These are phyloP conservation scores for Sphaerophoria taeniata DNA, from an alignment of 2,888 invertebrate genomes.

Conservation along the genomic window DNA sequence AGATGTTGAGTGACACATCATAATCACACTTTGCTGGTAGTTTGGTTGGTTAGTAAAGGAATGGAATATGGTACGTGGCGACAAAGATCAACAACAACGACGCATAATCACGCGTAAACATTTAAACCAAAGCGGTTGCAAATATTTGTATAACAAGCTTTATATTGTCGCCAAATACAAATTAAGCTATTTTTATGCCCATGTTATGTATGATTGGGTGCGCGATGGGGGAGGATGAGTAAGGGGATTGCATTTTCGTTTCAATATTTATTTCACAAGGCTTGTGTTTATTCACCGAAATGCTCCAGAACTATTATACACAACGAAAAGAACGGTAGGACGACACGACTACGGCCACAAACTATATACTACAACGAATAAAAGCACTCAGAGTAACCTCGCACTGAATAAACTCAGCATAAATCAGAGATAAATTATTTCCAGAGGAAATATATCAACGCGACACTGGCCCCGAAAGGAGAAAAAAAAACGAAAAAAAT, in stretches of 20 bases:
- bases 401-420: conserved; percentile 56
- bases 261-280: conserved; percentile 19
- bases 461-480: conserved; percentile 12
- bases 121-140: background rate
- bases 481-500: conserved; percentile 13
- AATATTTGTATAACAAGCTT: conserved; percentile 56
- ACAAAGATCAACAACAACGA: too few relatives aligned
- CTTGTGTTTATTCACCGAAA: background rate
- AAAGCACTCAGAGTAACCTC: conserved; percentile 40
- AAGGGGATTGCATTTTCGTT: background rate
- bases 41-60: background rate
- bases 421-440: conserved; percentile 65
- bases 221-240: background rate
- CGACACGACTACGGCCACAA: background rate
- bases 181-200: conserved; percentile 62
- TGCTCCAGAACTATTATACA: background rate
- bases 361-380: background rate
- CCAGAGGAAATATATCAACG: conserved; percentile 46
- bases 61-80: background rate
- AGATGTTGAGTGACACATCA: conserved; percentile 54
- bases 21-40: conserved; percentile 23
- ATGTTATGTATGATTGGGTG: background rate
- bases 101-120: too few relatives aligned
- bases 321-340: background rate
- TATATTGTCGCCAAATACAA: conserved; percentile 41